A percentile compares a stretch with the other conserved stretches of the same genome.
Conservation (phyloP, 2,888 invertebrate genomes). For the Eustalomyia histrio region DNA sequence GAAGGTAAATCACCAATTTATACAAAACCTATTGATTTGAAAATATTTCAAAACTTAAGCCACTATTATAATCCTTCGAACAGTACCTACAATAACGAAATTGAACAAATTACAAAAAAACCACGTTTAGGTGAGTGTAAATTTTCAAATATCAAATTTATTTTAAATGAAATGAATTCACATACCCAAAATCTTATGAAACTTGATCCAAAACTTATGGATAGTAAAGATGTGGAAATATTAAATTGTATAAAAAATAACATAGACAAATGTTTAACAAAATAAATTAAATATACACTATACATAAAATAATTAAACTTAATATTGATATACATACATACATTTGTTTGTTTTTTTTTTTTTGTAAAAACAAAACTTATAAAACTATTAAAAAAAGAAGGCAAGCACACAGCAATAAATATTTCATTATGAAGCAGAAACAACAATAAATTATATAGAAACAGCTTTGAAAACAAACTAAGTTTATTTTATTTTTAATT, state of each 20-base stretch:
- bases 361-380: constrained; percentile 11
- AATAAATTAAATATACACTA: constrained; percentile 28
- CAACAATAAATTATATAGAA: too few species aligned
- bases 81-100: background rate
- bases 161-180: constrained; percentile 55
- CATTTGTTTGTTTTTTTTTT: too few species aligned
- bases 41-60: constrained; percentile 20
- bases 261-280: constrained; percentile 45
- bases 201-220: background rate
- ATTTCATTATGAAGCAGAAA: too few species aligned
- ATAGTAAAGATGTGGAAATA: constrained; percentile 36
- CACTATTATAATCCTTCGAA: background rate
- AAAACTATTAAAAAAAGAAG: constrained; percentile 11
- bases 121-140: constrained; percentile 40
- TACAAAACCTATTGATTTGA: constrained; percentile 31
- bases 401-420: too few species aligned
- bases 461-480: too few species aligned
- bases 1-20: background rate
- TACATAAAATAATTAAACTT: constrained; percentile 2
- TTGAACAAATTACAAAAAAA: constrained; percentile 35
- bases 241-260: constrained; percentile 37
- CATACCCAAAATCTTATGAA: constrained; percentile 37
- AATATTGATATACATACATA: constrained; percentile 5
- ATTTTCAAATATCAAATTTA: constrained; percentile 39
- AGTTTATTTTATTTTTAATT: too few species aligned